phyloP scores from a whole-genome alignment of 2,888 invertebrate species.

The Capitulum mitella region DNA sequence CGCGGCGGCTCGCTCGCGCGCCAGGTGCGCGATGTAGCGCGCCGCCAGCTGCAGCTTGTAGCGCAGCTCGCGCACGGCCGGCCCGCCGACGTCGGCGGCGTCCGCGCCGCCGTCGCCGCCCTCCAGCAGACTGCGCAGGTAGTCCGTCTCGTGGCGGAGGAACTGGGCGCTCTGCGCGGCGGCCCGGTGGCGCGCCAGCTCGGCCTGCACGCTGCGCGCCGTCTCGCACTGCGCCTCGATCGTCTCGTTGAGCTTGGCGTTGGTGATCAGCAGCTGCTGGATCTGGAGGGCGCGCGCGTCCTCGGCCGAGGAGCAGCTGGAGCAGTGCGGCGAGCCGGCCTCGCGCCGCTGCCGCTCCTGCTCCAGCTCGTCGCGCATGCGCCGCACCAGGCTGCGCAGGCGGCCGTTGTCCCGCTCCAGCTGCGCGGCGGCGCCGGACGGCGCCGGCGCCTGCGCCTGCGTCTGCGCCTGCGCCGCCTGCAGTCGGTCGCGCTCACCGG shows the following conservation, averaged over 20 bases:
- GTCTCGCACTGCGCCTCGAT: conserved; percentile 14
- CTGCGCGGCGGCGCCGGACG: background rate
- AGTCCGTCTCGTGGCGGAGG: conserved; percentile 4
- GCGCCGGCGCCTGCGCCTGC: background rate
- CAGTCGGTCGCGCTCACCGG: background rate
- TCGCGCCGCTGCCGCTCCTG: background rate
- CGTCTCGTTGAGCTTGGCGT: conserved; percentile 18
- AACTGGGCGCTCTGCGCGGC: background rate
- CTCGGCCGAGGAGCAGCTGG: background rate
- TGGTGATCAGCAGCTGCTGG: conserved; percentile 7
- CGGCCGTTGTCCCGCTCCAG: background rate
- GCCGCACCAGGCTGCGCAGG: background rate
- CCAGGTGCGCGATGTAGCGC: conserved; percentile 4
- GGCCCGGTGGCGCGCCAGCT: background rate
- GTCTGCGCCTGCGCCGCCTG: background rate
- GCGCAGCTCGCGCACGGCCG: background rate
- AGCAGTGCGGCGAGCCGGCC: conserved; percentile 4
- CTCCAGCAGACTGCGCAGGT: background rate
- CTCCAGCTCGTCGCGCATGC: conserved; percentile 1
- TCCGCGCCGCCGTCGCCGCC: background rate
- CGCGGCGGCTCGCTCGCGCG: background rate
- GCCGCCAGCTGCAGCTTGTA: conserved; percentile 19
- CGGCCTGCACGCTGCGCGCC: background rate
- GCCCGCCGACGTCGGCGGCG: background rate
- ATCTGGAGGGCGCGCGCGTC: background rate